Evolutionary conservation across 2,797 vertebrate genomes (phyloP).

Genomic region (Sarcoramphus papa): DNA sequence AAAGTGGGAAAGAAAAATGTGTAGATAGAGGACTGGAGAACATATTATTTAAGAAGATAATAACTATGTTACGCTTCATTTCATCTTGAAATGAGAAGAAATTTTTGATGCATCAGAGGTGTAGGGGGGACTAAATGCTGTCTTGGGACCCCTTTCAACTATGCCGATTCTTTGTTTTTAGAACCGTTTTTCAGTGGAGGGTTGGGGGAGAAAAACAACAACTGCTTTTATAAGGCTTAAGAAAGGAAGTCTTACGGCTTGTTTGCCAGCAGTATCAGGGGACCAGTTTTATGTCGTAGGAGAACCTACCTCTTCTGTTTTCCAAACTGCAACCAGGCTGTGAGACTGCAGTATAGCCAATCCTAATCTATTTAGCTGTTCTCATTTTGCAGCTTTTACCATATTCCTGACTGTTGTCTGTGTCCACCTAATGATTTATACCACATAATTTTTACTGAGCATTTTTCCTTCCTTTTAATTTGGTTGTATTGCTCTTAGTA

Average conservation of each 20-base stretch:
- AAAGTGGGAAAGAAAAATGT: background rate
- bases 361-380: background rate
- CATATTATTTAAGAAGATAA: background rate
- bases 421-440: background rate
- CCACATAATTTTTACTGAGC: background rate
- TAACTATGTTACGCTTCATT: background rate
- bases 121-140: background rate
- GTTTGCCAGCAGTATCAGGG: background rate
- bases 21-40: background rate
- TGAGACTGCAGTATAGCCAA: background rate
- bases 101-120: background rate
- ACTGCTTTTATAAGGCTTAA: background rate
- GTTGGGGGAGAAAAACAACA: background rate
- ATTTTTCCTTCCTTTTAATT: background rate
- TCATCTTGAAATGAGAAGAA: background rate
- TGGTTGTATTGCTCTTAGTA: background rate
- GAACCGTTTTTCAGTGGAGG: rapidly evolving
- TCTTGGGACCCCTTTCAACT: background rate
- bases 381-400: background rate
- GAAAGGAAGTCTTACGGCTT: background rate
- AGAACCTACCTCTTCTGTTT: background rate
- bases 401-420: background rate
- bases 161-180: background rate
- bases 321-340: background rate
- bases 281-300: background rate